Base-by-base conservation (phyloP, 92 coral and sea anemone species). In the Porites evermanni region DNA sequence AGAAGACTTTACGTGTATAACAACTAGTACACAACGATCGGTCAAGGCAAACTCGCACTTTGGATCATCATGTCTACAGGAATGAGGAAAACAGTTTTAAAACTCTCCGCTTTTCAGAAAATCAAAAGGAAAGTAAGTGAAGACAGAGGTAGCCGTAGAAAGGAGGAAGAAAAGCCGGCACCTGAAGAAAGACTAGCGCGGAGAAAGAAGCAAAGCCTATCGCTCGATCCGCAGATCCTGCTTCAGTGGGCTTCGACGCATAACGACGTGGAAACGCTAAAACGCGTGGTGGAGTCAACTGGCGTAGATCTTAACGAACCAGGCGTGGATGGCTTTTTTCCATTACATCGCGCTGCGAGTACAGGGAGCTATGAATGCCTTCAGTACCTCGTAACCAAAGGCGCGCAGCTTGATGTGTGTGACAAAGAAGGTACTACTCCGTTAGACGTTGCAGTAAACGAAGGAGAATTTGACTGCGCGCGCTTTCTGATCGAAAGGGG, bases 381-480 rank as follows among this genome's bases (percentile, higher is more conserved):
- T 14, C 84, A 91, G 78, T 83, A 88, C 52, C 91, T 97, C 0
- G 89, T 97, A 7, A 87, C 89, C 56, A 88, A 92, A 50, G 99
- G 99, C 12, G 99, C 98, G 12, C 76, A 65, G n/a, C 91, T 97
- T 16, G 93, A 97, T 54, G 98, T 95, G 8, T 79, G 74, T 20
- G 94, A 93, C 78, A 85, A 85, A 60, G 89, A 94, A n/a, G 99
- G 98, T 3, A 70, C 93, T 9, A 91, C 98, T 1, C 99, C 99
- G 7, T 86, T 97, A 7, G 99, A 95, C 59, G 84, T 87, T 17
- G 99, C 99, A 0, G 98, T 95, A 8, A 61, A 79, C 51, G 99
- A 95, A 82, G 99, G 99, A 1, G 96, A 97, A 51, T 97, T 93
- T 69, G 99, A 97, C 66, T 95, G 99, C 65, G 99, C 99, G 24